Conservation (phyloP, 1,140 invertebrate species). For the Calliopsis andreniformis region DNA sequence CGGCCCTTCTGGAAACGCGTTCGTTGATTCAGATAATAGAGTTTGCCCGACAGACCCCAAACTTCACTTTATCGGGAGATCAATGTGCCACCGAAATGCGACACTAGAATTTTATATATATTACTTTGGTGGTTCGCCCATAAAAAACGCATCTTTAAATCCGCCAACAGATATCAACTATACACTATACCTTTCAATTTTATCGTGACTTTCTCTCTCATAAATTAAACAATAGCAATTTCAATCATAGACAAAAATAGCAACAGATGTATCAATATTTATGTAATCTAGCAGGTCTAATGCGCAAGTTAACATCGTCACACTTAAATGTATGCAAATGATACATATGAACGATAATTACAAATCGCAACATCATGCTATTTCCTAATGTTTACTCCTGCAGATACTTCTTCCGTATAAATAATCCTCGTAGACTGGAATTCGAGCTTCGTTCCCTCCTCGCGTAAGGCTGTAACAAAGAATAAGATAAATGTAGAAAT, state of each 20-base stretch:
- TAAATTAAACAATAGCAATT: too few species aligned
- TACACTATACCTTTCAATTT: too few species aligned
- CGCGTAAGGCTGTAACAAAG: too few species aligned
- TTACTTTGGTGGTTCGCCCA: too few species aligned
- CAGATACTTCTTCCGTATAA: background rate
- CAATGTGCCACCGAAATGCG: background rate
- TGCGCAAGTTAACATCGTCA: too few species aligned
- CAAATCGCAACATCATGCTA: slow-evolving; percentile 15
- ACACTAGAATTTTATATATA: background rate
- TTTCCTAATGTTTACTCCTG: background rate
- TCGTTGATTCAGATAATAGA: slow-evolving; percentile 45
- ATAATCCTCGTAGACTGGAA: background rate
- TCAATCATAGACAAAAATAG: background rate
- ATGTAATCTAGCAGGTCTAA: too few species aligned
- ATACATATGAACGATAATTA: slow-evolving; percentile 11
- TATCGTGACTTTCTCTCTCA: too few species aligned
- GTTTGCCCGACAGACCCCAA: background rate
- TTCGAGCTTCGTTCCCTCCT: background rate
- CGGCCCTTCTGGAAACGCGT: slow-evolving; percentile 14
- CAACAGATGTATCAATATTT: background rate
- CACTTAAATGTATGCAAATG: too few species aligned
- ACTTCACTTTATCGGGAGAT: background rate
- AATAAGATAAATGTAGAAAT: background rate
- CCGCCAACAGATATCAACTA: too few species aligned
- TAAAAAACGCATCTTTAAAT: too few species aligned